Evolutionary conservation across 2,888 invertebrate species (phyloP).

Genomic region (Xestia c-nigrum): DNA sequence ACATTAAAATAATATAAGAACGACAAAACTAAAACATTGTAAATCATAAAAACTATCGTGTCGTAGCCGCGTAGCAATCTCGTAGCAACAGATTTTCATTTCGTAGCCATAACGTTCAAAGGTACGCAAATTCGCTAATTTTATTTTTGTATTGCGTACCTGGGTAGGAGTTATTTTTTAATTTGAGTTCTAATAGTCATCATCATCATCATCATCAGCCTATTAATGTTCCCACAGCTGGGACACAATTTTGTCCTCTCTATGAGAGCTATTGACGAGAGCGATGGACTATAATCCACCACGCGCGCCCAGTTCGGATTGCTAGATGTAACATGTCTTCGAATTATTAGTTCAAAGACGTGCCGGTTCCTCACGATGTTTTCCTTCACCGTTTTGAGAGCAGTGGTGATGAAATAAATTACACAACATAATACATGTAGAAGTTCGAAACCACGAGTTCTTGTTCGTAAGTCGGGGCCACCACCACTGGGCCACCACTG

Average conservation of each 20-base stretch:
- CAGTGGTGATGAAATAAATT: neutral
- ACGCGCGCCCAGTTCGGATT: neutral
- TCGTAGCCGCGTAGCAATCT: slow-evolving; percentile 48
- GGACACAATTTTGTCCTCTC: too few species aligned
- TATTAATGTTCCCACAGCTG: too few species aligned
- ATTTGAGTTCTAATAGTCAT: neutral
- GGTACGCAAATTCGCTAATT: neutral
- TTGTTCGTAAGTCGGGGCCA: too few species aligned
- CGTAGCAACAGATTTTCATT: slow-evolving; percentile 38
- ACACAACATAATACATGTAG: neutral
- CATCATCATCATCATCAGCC: too few species aligned
- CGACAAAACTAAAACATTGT: neutral
- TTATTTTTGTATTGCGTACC: too few species aligned
- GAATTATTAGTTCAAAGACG: too few species aligned
- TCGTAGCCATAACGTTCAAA: slow-evolving; percentile 22
- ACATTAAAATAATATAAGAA: neutral
- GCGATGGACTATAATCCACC: too few species aligned
- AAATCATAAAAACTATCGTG: neutral
- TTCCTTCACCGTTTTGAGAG: neutral
- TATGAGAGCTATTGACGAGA: too few species aligned
- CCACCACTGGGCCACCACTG: too few species aligned
- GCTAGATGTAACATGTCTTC: neutral
- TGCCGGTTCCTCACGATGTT: neutral
- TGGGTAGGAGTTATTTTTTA: neutral
- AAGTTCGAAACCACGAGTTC: neutral